Evolutionary conservation across 2,888 invertebrate genomes (phyloP).

Genomic region (Eurytoma californica): DNA sequence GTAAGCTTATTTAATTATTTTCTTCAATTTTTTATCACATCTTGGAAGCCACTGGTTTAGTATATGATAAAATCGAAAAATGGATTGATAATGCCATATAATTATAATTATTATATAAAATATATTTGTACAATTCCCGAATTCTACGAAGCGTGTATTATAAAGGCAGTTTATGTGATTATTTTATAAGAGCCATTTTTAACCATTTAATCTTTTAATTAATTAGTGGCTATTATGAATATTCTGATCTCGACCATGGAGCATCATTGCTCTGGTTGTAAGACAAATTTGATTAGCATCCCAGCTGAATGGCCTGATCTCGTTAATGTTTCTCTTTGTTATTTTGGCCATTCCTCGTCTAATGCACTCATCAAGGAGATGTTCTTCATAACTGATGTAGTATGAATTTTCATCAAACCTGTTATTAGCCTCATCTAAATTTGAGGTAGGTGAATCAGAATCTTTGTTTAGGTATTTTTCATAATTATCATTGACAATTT

Average conservation of each 20-base stretch:
- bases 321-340: slow-evolving; percentile 47
- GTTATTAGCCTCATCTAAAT: slow-evolving; percentile 14
- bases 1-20: not conserved
- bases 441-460: not conserved
- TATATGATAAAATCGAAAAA: not conserved
- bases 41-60: no score
- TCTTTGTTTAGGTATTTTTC: slow-evolving; percentile 21
- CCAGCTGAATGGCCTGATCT: slow-evolving; percentile 54
- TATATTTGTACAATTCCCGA: not conserved
- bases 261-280: slow-evolving; percentile 51
- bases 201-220: no score
- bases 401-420: slow-evolving; percentile 27
- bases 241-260: slow-evolving; percentile 23
- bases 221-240: slow-evolving; percentile 14
- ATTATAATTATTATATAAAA: not conserved
- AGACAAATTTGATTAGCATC: slow-evolving; percentile 53
- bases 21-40: not conserved
- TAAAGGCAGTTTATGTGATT: no score
- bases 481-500: not conserved
- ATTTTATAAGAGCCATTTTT: no score
- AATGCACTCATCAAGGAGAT: slow-evolving; percentile 53
- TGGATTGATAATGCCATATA: not conserved
- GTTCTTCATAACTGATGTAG: slow-evolving; percentile 51
- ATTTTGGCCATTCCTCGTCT: slow-evolving; percentile 53
- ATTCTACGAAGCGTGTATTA: no score